Conservation (phyloP, 2,797 vertebrate species). For the Carcharodon carcharias region DNA sequence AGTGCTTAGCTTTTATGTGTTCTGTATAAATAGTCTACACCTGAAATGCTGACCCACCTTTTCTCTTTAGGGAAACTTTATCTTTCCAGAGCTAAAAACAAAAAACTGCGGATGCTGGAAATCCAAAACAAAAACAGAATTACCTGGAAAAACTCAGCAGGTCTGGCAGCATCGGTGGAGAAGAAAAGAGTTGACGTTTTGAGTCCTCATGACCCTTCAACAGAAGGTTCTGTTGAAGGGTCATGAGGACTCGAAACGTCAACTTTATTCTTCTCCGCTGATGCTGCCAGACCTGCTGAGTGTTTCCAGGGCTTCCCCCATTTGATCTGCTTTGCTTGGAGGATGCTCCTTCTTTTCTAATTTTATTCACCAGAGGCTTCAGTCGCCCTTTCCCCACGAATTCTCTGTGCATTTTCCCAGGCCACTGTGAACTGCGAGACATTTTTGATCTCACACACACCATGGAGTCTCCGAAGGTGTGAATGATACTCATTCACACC, state of each 20-base stretch:
- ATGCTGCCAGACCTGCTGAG: no score
- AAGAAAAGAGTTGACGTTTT: no score
- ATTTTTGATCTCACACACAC: constrained; percentile 47
- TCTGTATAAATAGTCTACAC: background rate
- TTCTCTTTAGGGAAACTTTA: no score
- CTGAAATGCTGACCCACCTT: background rate
- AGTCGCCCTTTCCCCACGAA: background rate
- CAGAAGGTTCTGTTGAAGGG: no score
- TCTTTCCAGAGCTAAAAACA: background rate
- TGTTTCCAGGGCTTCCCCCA: background rate
- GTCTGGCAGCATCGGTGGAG: no score
- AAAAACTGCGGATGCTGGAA: no score
- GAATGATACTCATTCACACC: constrained; percentile 47
- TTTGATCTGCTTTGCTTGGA: background rate
- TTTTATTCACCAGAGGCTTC: background rate
- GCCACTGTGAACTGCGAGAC: constrained; percentile 48
- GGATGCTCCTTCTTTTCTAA: background rate
- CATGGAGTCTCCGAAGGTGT: constrained; percentile 47
- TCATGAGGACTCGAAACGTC: no score
- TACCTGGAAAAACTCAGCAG: no score
- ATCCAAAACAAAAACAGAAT: no score
- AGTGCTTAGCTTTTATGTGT: background rate
- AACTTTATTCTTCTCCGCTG: no score
- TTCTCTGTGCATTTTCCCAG: constrained; percentile 48
- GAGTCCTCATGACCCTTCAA: no score